Evolutionary conservation across 1,140 invertebrate species (phyloP), one percentile per base, ranked within the genome.

Genomic region (Trichogramma pretiosum): DNA sequence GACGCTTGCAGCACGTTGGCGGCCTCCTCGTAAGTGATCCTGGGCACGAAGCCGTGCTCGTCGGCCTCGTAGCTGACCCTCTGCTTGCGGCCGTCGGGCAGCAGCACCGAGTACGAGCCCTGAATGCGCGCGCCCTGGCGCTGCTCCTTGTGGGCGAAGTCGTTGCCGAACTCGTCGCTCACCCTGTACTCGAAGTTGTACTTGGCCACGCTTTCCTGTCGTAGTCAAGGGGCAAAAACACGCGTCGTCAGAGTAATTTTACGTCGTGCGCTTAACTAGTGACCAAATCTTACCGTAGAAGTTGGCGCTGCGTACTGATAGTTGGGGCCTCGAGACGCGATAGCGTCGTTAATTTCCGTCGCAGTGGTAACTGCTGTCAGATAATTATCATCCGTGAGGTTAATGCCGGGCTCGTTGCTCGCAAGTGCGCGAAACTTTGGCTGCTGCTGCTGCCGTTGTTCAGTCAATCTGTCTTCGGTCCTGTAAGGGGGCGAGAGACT

Each of bases 51-150:
- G 17, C 85, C 87, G 36, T 81, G 74, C 54, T 78, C 75, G 54
- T 87, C 83, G 10, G 84, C 85, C 58, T 81, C 78, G 63, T 89
- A 90, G 53, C 83, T 79, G 0, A 90, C 86, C 41, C 82, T 76
- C 70, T 87, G 84, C 57, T 80, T 80, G 52, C 83, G 80, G 44
- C 85, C 84, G 67, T 87, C 84, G 51, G 84, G 84, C 37, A 87
- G 67, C 3, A 85, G 69, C 1, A 87, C 84, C 58, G 79, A 82
- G 65, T 85, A 87, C 42, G 78, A 70, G 37, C 84, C 85, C 42
- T 79, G 73, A 35, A 81, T 78, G 14, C 75, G 70, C 56, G 82
- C 78, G 24, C 82, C 83, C 56, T 81, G 74, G 24, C 82, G 75
- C 1, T 76, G 72, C 60, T 85, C 84, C 61, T 82, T 74, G 65